These are phyloP conservation scores for Cremastinae sp. DNA, from an alignment of 2,888 invertebrate species.

Conservation along the genomic window DNA sequence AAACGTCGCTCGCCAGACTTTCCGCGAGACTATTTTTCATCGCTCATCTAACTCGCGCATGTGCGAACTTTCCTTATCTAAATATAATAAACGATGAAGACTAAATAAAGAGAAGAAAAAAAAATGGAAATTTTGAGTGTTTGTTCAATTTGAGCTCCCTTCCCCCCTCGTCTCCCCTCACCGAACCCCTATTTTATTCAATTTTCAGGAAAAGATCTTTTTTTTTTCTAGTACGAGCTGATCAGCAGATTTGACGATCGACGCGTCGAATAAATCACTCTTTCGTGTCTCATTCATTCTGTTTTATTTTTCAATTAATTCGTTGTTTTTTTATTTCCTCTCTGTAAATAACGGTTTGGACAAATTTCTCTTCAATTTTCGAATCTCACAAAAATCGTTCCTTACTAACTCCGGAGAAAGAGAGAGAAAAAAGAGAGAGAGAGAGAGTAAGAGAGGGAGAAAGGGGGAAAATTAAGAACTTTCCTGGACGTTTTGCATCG, in stretches of 20 bases:
- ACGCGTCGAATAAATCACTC: slow-evolving; percentile 23
- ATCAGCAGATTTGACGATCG: slow-evolving; percentile 44
- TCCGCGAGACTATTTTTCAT: slow-evolving; percentile 17
- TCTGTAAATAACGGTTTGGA: background rate
- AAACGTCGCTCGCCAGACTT: background rate
- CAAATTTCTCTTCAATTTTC: slow-evolving; percentile 37
- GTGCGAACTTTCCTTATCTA: slow-evolving; percentile 20
- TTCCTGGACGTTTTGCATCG: slow-evolving; percentile 51
- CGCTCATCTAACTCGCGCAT: slow-evolving; percentile 31
- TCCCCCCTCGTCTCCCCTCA: too few species aligned
- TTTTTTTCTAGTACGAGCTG: slow-evolving; percentile 48
- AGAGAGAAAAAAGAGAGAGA: too few species aligned
- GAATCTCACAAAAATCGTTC: slow-evolving; percentile 37
- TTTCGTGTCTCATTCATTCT: background rate
- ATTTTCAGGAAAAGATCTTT: slow-evolving; percentile 61
- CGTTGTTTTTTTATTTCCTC: slow-evolving; percentile 3
- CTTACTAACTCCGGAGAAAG: slow-evolving; percentile 58
- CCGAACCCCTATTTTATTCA: too few species aligned
- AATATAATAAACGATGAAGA: slow-evolving; percentile 31
- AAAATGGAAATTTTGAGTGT: slow-evolving; percentile 36
- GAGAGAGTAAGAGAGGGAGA: too few species aligned
- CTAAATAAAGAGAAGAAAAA: slow-evolving; percentile 46
- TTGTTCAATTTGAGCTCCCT: slow-evolving; percentile 40
- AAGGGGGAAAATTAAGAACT: too few species aligned
- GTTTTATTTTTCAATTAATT: background rate